Percentiles rank a stretch among this genome's conserved stretches.
Conservation (phyloP, 2,113 vertebrate species). For the Callionymus lyra region DNA sequence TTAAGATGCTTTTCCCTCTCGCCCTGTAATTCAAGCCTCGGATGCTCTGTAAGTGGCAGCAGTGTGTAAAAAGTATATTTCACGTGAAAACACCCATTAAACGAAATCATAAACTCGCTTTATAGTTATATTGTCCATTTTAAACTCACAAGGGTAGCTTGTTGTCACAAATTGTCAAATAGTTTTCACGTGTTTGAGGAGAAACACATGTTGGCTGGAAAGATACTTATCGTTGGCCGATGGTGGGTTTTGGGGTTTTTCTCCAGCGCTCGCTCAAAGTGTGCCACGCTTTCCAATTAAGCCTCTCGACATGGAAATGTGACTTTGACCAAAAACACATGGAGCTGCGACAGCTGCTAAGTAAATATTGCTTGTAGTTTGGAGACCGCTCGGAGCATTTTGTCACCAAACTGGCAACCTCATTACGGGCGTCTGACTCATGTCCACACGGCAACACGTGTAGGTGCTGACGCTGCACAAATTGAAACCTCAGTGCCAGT, state of each 20-base stretch:
- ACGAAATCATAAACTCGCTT: constrained; percentile 70
- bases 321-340: constrained; percentile 80
- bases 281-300: constrained; percentile 68
- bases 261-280: constrained; percentile 57
- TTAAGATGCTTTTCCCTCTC: no score
- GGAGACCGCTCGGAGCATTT: constrained; percentile 52
- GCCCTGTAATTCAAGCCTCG: no score
- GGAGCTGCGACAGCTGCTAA: constrained; percentile 80
- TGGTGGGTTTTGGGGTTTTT: constrained; percentile 63
- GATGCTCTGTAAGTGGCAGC: constrained; percentile 60
- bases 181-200: constrained; percentile 81
- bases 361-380: constrained; percentile 76
- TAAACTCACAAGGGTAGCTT: constrained; percentile 63
- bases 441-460: constrained; percentile 8
- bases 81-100: constrained; percentile 71
- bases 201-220: constrained; percentile 79
- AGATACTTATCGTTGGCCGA: constrained; percentile 62
- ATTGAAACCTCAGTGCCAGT: constrained; percentile 13
- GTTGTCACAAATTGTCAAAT: constrained; percentile 84
- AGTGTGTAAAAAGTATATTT: constrained; percentile 72
- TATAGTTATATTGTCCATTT: constrained; percentile 55
- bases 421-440: constrained; percentile 36
- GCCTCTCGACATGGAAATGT: constrained; percentile 73
- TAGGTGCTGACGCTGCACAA: constrained; percentile 22
- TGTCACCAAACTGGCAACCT: constrained; percentile 42